phyloP scores from a whole-genome alignment of 2,113 vertebrate genomes.

The Chloebia gouldiae region DNA sequence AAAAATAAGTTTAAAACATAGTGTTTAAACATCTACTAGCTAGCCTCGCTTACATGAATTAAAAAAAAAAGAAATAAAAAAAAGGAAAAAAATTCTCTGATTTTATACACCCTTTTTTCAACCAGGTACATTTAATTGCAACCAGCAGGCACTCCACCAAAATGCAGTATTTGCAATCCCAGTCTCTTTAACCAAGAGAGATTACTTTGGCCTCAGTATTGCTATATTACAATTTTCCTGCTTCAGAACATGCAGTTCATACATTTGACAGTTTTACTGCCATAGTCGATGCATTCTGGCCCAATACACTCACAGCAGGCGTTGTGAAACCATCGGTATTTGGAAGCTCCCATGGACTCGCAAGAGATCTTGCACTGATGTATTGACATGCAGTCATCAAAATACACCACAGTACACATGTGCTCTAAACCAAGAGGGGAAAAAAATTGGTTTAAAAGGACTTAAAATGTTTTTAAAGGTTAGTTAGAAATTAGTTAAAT shows the following conservation, averaged over 20 bases:
- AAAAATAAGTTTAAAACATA: constrained; percentile 7
- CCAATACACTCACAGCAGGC: constrained; percentile 98
- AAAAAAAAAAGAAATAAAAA: neutral
- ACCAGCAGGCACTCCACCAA: constrained; percentile 25
- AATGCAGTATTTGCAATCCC: neutral
- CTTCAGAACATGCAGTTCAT: constrained; percentile 96
- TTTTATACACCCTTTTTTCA: constrained; percentile 49
- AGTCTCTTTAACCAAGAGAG: neutral
- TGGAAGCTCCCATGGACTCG: constrained; percentile 97
- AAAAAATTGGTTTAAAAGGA: neutral
- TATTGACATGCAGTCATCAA: constrained; percentile 98
- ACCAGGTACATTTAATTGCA: neutral
- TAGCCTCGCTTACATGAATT: neutral
- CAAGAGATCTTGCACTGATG: constrained; percentile 97
- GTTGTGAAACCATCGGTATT: constrained; percentile 99
- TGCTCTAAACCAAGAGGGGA: constrained; percentile 75
- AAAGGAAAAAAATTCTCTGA: neutral
- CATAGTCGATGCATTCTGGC: constrained; percentile 96
- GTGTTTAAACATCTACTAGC: constrained; percentile 14
- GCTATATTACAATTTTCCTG: neutral
- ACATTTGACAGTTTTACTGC: constrained; percentile 95
- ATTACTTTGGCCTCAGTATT: constrained; percentile 39
- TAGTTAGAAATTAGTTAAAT: neutral
- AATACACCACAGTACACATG: constrained; percentile 98
- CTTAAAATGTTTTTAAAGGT: neutral